Conservation (phyloP, 2,888 invertebrate species). For the Drosophila mettleri region DNA sequence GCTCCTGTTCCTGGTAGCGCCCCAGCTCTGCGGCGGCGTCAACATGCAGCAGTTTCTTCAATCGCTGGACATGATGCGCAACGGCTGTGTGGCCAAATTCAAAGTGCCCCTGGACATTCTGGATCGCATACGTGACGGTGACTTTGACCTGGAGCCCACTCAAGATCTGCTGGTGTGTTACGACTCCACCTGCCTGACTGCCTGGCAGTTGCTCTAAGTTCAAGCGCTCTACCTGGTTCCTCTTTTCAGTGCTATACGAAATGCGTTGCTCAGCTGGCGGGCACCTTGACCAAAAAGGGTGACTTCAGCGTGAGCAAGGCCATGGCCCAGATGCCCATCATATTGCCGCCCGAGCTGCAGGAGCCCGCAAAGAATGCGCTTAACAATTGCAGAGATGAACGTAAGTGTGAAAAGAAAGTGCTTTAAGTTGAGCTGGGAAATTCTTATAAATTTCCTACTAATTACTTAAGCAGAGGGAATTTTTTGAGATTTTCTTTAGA, state of each 20-base stretch:
- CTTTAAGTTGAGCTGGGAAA: too few relatives aligned
- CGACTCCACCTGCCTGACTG: not conserved
- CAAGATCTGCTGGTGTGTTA: slow-evolving; percentile 77
- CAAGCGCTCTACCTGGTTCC: not conserved
- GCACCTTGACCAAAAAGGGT: slow-evolving; percentile 82
- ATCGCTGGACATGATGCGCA: slow-evolving; percentile 83
- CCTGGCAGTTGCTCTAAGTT: not conserved
- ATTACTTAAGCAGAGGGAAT: too few relatives aligned
- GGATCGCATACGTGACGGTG: slow-evolving; percentile 77
- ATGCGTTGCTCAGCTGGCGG: slow-evolving; percentile 82
- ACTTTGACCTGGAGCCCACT: slow-evolving; percentile 69
- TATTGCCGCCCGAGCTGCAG: slow-evolving; percentile 80
- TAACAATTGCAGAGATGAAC: slow-evolving; percentile 76
- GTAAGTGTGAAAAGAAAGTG: slow-evolving; percentile 75
- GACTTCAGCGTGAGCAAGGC: slow-evolving; percentile 81
- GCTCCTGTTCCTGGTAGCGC: slow-evolving; percentile 24
- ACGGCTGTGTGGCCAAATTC: slow-evolving; percentile 81
- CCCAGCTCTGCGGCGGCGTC: slow-evolving; percentile 27
- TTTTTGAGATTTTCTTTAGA: too few relatives aligned
- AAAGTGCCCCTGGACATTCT: slow-evolving; percentile 75
- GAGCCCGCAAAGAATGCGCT: slow-evolving; percentile 68
- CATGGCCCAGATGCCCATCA: slow-evolving; percentile 80
- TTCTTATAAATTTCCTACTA: too few relatives aligned
- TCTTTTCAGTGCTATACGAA: slow-evolving; percentile 78
- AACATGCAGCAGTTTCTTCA: slow-evolving; percentile 82